Evolutionary conservation across 2,888 invertebrate genomes (phyloP).

Genomic region (Suillia variegata): DNA sequence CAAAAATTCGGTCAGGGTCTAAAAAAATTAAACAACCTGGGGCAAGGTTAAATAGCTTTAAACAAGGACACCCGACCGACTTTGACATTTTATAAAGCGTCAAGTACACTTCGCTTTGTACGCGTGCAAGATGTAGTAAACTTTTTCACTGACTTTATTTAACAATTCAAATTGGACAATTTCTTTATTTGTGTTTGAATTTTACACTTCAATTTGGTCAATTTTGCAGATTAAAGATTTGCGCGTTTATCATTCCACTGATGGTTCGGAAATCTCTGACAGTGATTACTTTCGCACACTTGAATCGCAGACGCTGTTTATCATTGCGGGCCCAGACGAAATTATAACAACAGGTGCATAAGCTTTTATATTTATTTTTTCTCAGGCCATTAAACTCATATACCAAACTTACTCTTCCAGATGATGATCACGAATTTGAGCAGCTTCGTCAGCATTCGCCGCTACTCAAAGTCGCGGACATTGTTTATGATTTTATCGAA

Average conservation of each 20-base stretch:
- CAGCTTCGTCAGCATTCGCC: constrained; percentile 62
- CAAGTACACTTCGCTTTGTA: too few species aligned
- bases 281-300: constrained; percentile 79
- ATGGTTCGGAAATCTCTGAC: constrained; percentile 75
- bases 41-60: too few species aligned
- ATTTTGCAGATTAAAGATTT: constrained; percentile 57
- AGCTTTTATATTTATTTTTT: not conserved
- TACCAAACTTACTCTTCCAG: constrained; percentile 30
- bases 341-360: constrained; percentile 66
- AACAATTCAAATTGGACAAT: too few species aligned
- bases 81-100: too few species aligned
- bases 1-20: constrained; percentile 15
- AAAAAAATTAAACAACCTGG: too few species aligned
- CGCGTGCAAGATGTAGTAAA: too few species aligned
- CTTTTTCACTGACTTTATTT: too few species aligned
- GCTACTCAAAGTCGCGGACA: constrained; percentile 72
- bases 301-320: constrained; percentile 76
- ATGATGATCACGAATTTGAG: constrained; percentile 55
- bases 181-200: too few species aligned
- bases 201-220: too few species aligned
- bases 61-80: too few species aligned
- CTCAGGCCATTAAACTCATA: not conserved
- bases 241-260: constrained; percentile 67
- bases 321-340: constrained; percentile 64
- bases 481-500: constrained; percentile 75